Conservation (phyloP, 2,888 invertebrate species). For the Ecliptopera silaceata region DNA sequence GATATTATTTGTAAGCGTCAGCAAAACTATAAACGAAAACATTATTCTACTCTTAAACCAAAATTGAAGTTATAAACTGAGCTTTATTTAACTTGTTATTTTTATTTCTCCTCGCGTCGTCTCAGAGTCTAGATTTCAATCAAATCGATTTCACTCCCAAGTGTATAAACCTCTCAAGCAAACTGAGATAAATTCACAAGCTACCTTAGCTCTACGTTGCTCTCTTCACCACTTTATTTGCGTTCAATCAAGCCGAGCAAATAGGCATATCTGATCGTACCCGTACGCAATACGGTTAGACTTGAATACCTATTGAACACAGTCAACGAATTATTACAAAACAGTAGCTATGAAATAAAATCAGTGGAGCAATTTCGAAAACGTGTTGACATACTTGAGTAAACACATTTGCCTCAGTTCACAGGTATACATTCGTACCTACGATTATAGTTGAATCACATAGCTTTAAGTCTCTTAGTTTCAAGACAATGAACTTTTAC, state of each 20-base stretch:
- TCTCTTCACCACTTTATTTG: conserved; percentile 63
- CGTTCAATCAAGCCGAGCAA: conserved; percentile 53
- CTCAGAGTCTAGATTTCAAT: conserved; percentile 60
- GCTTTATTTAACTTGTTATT: conserved; percentile 46
- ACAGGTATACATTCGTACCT: too few relatives aligned
- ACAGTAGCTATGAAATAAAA: conserved; percentile 1
- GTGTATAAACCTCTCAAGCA: conserved; percentile 56
- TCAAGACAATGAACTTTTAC: conserved; percentile 21
- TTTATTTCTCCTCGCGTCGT: conserved; percentile 51
- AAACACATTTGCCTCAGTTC: neutral
- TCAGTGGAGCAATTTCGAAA: conserved; percentile 9
- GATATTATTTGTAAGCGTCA: neutral
- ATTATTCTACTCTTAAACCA: conserved; percentile 21
- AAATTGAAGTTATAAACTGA: conserved; percentile 6
- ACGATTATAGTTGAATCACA: neutral
- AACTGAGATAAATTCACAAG: conserved; percentile 53
- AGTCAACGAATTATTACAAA: conserved; percentile 3
- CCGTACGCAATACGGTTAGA: conserved; percentile 22
- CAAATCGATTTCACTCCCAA: conserved; percentile 62
- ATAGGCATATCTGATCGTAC: conserved; percentile 32
- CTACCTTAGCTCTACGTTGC: conserved; percentile 54
- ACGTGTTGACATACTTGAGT: neutral
- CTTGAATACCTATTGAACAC: conserved; percentile 11
- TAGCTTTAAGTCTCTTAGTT: conserved; percentile 16
- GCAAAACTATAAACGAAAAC: neutral